Evolutionary conservation across 2,113 vertebrate species (phyloP), one percentile per base, ranked within the genome.

Genomic region (Pseudolaguvia tuberculata): DNA sequence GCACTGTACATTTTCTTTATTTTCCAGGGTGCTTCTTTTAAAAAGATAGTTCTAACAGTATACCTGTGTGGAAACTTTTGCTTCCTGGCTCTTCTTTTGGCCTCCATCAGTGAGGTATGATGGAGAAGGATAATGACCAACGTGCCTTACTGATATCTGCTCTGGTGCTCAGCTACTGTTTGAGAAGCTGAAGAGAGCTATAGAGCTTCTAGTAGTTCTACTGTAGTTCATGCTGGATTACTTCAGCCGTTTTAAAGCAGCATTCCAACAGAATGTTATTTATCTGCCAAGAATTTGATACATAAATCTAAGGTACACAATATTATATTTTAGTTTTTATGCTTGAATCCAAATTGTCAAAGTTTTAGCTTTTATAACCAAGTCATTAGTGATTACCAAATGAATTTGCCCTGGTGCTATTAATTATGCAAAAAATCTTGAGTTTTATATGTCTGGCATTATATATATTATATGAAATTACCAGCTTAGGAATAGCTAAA

Each of bases 51-150:
- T 63, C 79, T 96, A 67, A 68, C 82, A 2, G 78, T 93, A 70
- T 96, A 94, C 73, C 5, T 93, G 50, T 87, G 89, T 81, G 94
- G 94, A 81, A 95, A 96, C 70, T 27, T 86, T 75, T 79, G 74
- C 23, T 93, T 92, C 75, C 87, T 95, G 23, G 55, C 79, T 75
- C 72, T 83, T 58, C 90, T 95, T 71, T 73, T 96, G 47, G 82
- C 83, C 83, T 86, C 89, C 76, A 84, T 95, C 86, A 83, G 50
- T 83, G 79, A 56, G 42, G 61, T 92, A 27, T 95, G 72, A 86
- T 52, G 20, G 6, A 25, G 17, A 45, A 14, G 12, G 56, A 70
- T 7, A 42, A 42, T 5, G 23, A n/a, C 18, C 23, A n/a, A 42
- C 52, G 21, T 71, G 9, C 53, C 17, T 52, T 74, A 55, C 47